Base-by-base conservation (phyloP, 2,797 vertebrate species). In the Notolabrus celidotus region DNA sequence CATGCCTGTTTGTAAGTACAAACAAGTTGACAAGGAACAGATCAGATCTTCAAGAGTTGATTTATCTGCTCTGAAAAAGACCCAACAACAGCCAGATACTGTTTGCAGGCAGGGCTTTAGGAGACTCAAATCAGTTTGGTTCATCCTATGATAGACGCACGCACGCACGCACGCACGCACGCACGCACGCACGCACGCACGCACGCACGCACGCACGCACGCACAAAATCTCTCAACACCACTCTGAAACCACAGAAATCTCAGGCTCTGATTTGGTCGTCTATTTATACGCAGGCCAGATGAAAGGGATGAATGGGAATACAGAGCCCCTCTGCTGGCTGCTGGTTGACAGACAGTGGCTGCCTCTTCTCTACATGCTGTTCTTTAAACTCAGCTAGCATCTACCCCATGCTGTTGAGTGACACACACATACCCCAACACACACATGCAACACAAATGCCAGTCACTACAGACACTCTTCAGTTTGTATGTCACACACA, bases 341-440 rank as follows among this genome's bases (percentile, higher is more conserved):
- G 75, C 34, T 78, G 79, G 57, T 53, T 71, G 78, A 73, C 74
- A 71, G 67, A 61, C 83, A 67, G 71, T 34, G 34, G 34, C 72
- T 77, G 67, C 27, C 12, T 82, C 72, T 68, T 38, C 46, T 45
- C 69, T 71, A 14, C 57, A 22, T 52, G 73, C 22, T 79, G 39
- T 67, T 77, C 76, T 83, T 79, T 71, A 86, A 83, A 82, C 79
- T 76, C 77, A 71, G 67, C 38, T 8, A 11, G 76, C 45, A 50
- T 79, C 61, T 27, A 68, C 66, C 54, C 60, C 74, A 83, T 79
- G 73, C 71, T 79, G 83, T 53, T 76, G 38, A 72, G 55, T 29
- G 38, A 83, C 78, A 79, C 58, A 67, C 58, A 49, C 67, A 54
- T 31, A 9, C 10, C 3, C 8, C 12, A 33, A 12, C 34, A 12